phyloP scores from a whole-genome alignment of 1,140 invertebrate genomes.

The Dinoponera quadriceps region DNA sequence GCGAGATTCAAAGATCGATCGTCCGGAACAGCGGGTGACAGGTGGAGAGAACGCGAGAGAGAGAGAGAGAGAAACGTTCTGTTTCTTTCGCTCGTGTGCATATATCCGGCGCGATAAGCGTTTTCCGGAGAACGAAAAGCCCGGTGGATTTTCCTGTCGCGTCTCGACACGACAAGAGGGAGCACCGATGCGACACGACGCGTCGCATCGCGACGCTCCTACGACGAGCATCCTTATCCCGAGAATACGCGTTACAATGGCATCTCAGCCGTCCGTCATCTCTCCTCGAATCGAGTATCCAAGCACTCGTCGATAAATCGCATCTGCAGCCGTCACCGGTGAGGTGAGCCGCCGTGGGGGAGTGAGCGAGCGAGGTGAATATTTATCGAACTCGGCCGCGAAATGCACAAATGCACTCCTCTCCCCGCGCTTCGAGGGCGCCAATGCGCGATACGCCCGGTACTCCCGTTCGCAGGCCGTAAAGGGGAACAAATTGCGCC shows the following conservation, averaged over 20 bases:
- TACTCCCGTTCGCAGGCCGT: background rate
- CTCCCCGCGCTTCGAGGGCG: background rate
- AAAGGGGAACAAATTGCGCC: slow-evolving; percentile 25
- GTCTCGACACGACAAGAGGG: slow-evolving; percentile 51
- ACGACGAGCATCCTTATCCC: slow-evolving; percentile 40
- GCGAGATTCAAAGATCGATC: slow-evolving; percentile 52
- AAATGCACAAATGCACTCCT: slow-evolving; percentile 31
- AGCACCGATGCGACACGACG: slow-evolving; percentile 24
- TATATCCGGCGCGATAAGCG: slow-evolving; percentile 70
- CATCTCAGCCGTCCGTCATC: slow-evolving; percentile 54
- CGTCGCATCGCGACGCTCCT: slow-evolving; percentile 10
- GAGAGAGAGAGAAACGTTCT: slow-evolving; percentile 31
- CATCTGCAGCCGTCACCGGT: slow-evolving; percentile 17
- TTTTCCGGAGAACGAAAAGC: slow-evolving; percentile 69
- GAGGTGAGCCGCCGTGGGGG: background rate
- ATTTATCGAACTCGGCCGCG: slow-evolving; percentile 42
- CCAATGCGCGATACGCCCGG: background rate
- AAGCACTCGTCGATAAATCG: slow-evolving; percentile 61
- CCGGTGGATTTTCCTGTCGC: slow-evolving; percentile 72
- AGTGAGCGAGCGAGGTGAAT: slow-evolving; percentile 6
- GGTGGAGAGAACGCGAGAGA: slow-evolving; percentile 16
- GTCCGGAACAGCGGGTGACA: slow-evolving; percentile 24
- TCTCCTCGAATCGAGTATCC: slow-evolving; percentile 57
- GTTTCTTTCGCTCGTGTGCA: slow-evolving; percentile 45
- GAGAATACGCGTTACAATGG: slow-evolving; percentile 48